Evolutionary conservation across 2,888 invertebrate species (phyloP), one percentile per base, ranked within the genome.

Genomic region (Chirona hameri): DNA sequence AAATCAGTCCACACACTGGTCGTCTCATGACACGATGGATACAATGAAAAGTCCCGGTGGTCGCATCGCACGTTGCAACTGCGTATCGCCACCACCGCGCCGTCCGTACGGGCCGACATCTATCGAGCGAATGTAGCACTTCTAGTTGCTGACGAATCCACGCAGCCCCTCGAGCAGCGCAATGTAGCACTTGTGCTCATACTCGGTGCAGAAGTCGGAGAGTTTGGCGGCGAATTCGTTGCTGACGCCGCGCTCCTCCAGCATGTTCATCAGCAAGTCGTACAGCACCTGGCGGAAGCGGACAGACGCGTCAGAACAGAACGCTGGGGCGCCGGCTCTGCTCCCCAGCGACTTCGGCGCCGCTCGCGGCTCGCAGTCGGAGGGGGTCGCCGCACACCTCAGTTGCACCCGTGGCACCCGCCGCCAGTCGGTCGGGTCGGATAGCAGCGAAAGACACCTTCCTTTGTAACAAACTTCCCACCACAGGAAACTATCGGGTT

Each of bases 211-310:
- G 88, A 95, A 93, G 84, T 95, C 93, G 0, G 95, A 92, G 31
- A 99, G 87, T 87, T 97, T 95, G 86, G 95, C 94, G 0, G 93
- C 95, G 89, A 99, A 98, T 85, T 96, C 95, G 87, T 96, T 96
- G 87, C 94, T 93, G 84, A 99, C 90, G 60, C 99, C 99, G 86
- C 99, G 95, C 88, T 99, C 99, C 88, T 98, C 98, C 83, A 99
- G 90, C 85, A 97, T 91, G 87, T 98, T 97, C 93, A 99, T 94
- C 85, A 99, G 90, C 81, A 97, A 90, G 88, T 98, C 98, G 87
- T 98, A 98, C 82, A 98, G 90, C 87, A 96, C 96, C 95, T 96
- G 90, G 27, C 52, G 52, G 18, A 4, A 18, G 52, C 52, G 18
- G 39, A 39, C 39, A 39, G 39, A 39, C 39, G 7, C 4, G 39